These are phyloP conservation scores for Hartigia nigra DNA, from an alignment of 2,888 invertebrate genomes.

Conservation along the genomic window DNA sequence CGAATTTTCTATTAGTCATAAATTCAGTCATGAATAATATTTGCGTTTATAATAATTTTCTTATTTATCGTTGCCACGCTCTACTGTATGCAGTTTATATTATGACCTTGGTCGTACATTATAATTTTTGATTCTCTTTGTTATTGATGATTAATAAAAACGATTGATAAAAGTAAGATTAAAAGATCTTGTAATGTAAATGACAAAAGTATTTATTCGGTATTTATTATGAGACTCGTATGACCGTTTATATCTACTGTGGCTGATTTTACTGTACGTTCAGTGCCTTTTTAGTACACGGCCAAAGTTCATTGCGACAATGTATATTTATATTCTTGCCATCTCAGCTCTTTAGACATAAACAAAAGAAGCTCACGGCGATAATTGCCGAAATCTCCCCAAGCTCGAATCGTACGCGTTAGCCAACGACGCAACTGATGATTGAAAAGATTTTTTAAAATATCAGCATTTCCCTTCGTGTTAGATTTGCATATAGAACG, in stretches of 20 bases:
- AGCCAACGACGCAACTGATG: background rate
- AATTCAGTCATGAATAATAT: background rate
- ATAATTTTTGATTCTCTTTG: background rate
- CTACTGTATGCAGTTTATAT: background rate
- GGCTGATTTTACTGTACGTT: constrained; percentile 44
- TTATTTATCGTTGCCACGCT: background rate
- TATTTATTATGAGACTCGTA: background rate
- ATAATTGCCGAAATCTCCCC: background rate
- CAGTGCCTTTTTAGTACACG: constrained; percentile 53
- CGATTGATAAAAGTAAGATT: background rate
- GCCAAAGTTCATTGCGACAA: constrained; percentile 26
- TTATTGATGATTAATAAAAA: background rate
- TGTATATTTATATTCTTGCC: constrained; percentile 31
- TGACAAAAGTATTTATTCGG: background rate
- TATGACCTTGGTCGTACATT: background rate
- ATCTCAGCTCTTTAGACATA: constrained; percentile 8
- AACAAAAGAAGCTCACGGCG: background rate
- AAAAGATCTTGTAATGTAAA: background rate
- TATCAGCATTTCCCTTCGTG: background rate
- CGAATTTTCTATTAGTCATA: background rate
- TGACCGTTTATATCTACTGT: background rate
- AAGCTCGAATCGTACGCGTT: background rate
- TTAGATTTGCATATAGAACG: background rate
- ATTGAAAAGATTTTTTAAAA: background rate
- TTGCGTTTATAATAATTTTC: background rate